These are phyloP conservation scores for Molorchus minor DNA, from an alignment of 2,888 invertebrate genomes.

Conservation along the genomic window DNA sequence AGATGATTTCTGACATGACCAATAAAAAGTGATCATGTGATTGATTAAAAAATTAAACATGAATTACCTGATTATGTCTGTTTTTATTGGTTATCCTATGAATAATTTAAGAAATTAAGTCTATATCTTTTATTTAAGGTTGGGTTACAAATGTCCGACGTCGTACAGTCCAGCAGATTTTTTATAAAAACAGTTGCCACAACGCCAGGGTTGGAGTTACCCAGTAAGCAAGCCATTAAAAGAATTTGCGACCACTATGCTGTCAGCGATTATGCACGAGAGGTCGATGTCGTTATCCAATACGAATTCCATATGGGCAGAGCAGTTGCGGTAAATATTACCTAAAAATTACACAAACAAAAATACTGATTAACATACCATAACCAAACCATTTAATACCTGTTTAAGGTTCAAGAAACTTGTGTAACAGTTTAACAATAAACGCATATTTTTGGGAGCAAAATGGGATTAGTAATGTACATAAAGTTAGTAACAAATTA, in stretches of 20 bases:
- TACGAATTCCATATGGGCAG: constrained; percentile 75
- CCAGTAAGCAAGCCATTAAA: constrained; percentile 74
- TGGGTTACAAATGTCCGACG: constrained; percentile 79
- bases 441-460: too few species aligned
- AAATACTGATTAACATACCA: too few species aligned
- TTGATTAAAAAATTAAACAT: too few species aligned
- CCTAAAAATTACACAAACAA: too few species aligned
- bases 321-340: constrained; percentile 66
- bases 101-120: constrained; percentile 9
- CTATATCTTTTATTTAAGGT: constrained; percentile 59
- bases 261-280: constrained; percentile 79
- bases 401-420: too few species aligned
- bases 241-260: constrained; percentile 82
- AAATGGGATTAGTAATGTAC: too few species aligned
- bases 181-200: constrained; percentile 85
- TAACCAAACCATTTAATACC: too few species aligned
- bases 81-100: constrained; percentile 37
- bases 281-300: constrained; percentile 78
- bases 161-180: constrained; percentile 93
- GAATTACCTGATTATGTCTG: too few species aligned
- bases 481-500: too few species aligned
- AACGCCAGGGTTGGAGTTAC: constrained; percentile 79
- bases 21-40: too few species aligned
- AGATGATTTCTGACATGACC: too few species aligned
- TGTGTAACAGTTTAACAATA: too few species aligned